A percentile compares a stretch with the other conserved stretches of the same genome.
phyloP scores from a whole-genome alignment of 2,888 invertebrate genomes.

The Nemotelus nigrinus region DNA sequence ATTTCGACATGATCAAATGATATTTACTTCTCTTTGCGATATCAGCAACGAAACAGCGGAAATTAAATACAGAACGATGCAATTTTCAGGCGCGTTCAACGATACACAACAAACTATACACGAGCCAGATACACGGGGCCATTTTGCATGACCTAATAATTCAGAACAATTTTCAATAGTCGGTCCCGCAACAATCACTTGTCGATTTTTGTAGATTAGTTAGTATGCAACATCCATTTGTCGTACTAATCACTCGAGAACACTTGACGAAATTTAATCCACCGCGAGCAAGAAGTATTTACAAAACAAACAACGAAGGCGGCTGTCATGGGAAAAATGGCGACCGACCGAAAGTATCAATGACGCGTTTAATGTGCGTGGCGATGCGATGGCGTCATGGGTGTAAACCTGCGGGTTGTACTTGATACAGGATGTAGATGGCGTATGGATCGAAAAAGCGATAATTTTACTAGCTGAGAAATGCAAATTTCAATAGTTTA shows the following conservation, averaged over 20 bases:
- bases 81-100: neutral
- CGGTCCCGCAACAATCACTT: neutral
- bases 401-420: conserved; percentile 14
- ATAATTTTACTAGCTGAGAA: neutral
- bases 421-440: conserved; percentile 19
- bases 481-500: too few relatives aligned
- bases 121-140: conserved; percentile 3
- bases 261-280: neutral
- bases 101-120: neutral
- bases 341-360: neutral
- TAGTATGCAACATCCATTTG: neutral
- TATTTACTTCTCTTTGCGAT: neutral
- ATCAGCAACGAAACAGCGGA: neutral
- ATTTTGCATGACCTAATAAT: conserved; percentile 29
- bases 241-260: neutral
- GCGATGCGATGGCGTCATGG: conserved; percentile 21
- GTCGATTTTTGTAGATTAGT: neutral
- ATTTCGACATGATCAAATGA: neutral
- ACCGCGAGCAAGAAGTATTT: conserved; percentile 22
- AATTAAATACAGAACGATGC: neutral
- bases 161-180: neutral
- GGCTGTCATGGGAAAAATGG: conserved; percentile 32
- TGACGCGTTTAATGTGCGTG: conserved; percentile 16
- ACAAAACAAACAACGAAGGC: conserved; percentile 26
- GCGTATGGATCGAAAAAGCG: neutral